phyloP scores from a whole-genome alignment of 37 sponge, comb jelly and placozoan genomes.

The Spongilla lacustris region DNA sequence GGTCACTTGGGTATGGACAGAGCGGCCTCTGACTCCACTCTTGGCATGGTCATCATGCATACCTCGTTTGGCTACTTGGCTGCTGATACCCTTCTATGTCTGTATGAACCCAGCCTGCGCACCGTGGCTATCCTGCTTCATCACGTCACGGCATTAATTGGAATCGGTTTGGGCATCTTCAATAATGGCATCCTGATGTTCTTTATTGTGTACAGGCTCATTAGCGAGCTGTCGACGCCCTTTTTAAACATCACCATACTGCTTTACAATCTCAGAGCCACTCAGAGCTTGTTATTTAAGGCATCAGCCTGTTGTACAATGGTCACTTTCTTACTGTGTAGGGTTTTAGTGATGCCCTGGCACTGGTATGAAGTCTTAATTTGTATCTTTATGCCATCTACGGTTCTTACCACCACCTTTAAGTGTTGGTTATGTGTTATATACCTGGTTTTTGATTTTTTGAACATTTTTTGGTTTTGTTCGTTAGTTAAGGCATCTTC shows the following conservation, averaged over 20 bases:
- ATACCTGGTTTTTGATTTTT: constrained; percentile 28
- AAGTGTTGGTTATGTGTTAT: constrained; percentile 9
- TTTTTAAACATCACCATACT: constrained; percentile 30
- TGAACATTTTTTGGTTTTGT: constrained; percentile 28
- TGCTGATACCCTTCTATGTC: constrained; percentile 13
- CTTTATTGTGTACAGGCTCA: constrained; percentile 23
- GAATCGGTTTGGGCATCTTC: constrained; percentile 9
- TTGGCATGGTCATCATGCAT: constrained; percentile 4
- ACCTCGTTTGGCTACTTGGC: constrained; percentile 25
- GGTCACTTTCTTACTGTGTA: constrained; percentile 14
- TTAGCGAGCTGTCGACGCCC: constrained; percentile 23
- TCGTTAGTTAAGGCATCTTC: constrained; percentile 9
- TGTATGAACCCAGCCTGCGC: constrained; percentile 24
- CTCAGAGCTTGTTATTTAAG: neutral
- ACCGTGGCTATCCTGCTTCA: constrained; percentile 1
- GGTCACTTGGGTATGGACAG: constrained; percentile 3
- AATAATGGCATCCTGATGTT: constrained; percentile 11
- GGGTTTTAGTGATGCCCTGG: constrained; percentile 15
- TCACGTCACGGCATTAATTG: constrained; percentile 15
- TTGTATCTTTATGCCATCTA: neutral
- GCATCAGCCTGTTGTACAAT: neutral
- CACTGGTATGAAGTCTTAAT: constrained; percentile 29
- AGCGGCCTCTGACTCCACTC: neutral
- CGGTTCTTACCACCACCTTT: neutral
- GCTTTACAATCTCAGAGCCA: neutral